Percentiles rank a stretch among this genome's conserved stretches.
Conservation (phyloP, 2,888 invertebrate species). For the Hemaris fuciformis region DNA sequence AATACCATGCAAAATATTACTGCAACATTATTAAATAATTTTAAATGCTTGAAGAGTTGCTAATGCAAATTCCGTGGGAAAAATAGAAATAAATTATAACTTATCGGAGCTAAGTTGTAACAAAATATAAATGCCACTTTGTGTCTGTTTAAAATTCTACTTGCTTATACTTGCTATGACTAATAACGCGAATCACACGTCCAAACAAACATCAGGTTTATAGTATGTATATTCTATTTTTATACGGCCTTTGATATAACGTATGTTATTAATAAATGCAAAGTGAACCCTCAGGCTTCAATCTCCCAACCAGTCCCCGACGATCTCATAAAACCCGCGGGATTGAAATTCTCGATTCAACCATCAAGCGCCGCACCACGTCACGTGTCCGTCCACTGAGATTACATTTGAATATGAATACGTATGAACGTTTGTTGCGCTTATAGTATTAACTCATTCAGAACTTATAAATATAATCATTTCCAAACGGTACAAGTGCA, state of each 20-base stretch:
- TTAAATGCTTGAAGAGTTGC: not conserved
- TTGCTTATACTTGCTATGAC: not conserved
- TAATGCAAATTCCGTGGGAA: slow-evolving; percentile 3
- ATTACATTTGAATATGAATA: not conserved
- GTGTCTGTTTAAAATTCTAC: not conserved
- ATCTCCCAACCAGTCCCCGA: not conserved
- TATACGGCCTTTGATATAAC: slow-evolving; percentile 2
- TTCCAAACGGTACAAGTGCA: slow-evolving; percentile 36
- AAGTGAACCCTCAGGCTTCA: not conserved
- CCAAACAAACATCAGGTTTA: not conserved
- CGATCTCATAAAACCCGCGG: not conserved
- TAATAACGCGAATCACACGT: not conserved
- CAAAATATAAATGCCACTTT: not conserved
- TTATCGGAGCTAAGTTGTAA: not conserved
- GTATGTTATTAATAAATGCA: not conserved
- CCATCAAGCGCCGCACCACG: not conserved
- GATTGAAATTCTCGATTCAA: not conserved
- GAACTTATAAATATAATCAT: slow-evolving; percentile 24
- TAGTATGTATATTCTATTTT: not conserved
- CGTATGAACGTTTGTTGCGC: slow-evolving; percentile 1
- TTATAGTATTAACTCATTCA: slow-evolving; percentile 17
- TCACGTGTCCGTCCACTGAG: not conserved
- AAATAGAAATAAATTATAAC: not conserved
- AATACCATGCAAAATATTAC: not conserved
- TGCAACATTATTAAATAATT: not conserved